These are phyloP conservation scores for Ptychodera flava DNA, from an alignment of 35 echinoderm and acorn worm genomes.

Conservation along the genomic window DNA sequence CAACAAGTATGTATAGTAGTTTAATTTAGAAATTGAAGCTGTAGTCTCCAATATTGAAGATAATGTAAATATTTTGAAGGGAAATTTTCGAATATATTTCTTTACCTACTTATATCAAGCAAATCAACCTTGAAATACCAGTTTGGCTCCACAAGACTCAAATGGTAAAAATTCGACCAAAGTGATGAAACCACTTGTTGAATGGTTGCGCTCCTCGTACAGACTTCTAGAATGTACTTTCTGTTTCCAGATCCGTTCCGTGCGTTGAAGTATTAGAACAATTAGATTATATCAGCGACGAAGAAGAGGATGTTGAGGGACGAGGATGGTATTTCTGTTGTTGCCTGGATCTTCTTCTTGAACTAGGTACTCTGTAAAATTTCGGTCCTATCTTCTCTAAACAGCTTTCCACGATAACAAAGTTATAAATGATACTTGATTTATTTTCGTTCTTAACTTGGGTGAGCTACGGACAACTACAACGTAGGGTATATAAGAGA, in stretches of 20 bases:
- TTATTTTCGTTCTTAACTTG: neutral
- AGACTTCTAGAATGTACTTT: too few relatives aligned
- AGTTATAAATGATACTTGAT: neutral
- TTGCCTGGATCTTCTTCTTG: constrained; percentile 71
- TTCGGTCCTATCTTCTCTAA: neutral
- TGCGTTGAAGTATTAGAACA: constrained; percentile 61
- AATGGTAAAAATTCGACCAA: neutral
- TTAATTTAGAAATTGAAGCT: neutral
- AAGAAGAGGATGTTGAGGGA: constrained; percentile 70
- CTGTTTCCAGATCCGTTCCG: constrained; percentile 27
- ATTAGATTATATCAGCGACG: constrained; percentile 54
- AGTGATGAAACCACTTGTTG: neutral
- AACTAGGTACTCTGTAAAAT: constrained; percentile 41
- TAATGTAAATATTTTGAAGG: neutral
- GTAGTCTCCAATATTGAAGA: neutral
- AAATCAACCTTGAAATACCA: neutral
- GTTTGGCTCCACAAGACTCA: neutral
- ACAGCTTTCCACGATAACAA: neutral
- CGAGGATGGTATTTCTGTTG: constrained; percentile 56
- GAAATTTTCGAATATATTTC: neutral
- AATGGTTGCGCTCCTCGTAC: too few relatives aligned
- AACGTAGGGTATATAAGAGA: too few relatives aligned
- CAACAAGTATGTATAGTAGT: constrained; percentile 37
- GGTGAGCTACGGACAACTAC: too few relatives aligned
- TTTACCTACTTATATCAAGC: neutral